Conservation (phyloP, 2,797 vertebrate species). For the Sebastes trivittatus region DNA sequence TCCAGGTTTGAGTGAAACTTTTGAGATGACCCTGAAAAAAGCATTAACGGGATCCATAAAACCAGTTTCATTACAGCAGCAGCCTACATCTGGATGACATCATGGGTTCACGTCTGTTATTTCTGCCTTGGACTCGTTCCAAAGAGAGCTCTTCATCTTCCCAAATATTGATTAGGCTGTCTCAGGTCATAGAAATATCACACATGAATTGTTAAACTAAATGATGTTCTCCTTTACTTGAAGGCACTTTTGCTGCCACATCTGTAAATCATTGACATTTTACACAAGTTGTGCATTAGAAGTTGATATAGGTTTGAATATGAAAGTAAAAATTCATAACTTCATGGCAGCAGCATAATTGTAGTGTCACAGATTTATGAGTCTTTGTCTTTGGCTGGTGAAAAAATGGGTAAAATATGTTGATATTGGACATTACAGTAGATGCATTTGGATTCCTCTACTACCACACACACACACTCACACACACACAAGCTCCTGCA, state of each 20-base stretch:
- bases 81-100: slow-evolving; percentile 60
- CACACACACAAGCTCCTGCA: background rate
- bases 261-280: slow-evolving; percentile 19
- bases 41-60: slow-evolving; percentile 7
- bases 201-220: slow-evolving; percentile 8
- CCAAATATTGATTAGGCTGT: slow-evolving; percentile 50
- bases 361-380: background rate
- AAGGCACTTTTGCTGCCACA: background rate
- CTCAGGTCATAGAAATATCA: slow-evolving; percentile 33
- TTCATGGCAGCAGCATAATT: background rate
- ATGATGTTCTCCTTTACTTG: background rate
- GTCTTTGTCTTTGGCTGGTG: slow-evolving; percentile 12
- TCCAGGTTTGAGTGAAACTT: slow-evolving; percentile 26
- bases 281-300: slow-evolving; percentile 20
- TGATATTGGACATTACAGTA: background rate
- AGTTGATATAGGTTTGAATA: slow-evolving; percentile 11
- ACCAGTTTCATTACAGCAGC: slow-evolving; percentile 1
- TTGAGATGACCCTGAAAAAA: slow-evolving; percentile 3
- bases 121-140: slow-evolving; percentile 45
- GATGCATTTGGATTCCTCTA: slow-evolving; percentile 6
- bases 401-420: background rate
- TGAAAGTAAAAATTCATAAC: background rate
- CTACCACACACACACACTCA: background rate
- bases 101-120: slow-evolving; percentile 46
- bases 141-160: slow-evolving; percentile 40